These are phyloP conservation scores for Magallana gigas DNA, from an alignment of 1,140 invertebrate species.

Conservation along the genomic window DNA sequence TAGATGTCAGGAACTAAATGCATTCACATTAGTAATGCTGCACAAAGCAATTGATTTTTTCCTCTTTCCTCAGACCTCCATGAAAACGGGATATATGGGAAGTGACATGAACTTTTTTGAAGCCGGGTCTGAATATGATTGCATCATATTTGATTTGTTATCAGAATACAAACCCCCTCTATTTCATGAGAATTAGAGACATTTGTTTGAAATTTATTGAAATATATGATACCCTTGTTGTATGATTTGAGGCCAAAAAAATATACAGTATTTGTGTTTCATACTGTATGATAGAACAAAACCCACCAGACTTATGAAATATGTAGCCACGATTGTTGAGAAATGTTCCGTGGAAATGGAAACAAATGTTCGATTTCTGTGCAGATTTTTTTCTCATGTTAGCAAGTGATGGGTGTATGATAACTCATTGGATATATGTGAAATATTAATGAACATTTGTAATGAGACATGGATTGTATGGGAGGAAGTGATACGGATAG, in stretches of 20 bases:
- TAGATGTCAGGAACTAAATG: background rate
- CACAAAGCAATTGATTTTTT: conserved; percentile 24
- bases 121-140: conserved; percentile 25
- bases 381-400: background rate
- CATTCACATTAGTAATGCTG: background rate
- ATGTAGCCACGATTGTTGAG: too few relatives aligned
- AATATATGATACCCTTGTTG: conserved; percentile 11
- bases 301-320: background rate
- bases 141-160: background rate
- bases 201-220: conserved; percentile 6
- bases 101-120: conserved; percentile 32
- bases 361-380: background rate
- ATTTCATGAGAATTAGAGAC: conserved; percentile 28
- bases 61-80: background rate
- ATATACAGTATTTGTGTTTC: conserved; percentile 23
- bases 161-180: background rate
- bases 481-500: background rate
- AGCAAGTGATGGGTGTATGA: background rate
- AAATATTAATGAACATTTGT: too few relatives aligned
- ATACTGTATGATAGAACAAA: conserved; percentile 11
- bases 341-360: too few relatives aligned
- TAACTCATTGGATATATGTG: background rate
- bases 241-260: conserved; percentile 16
- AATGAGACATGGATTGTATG: background rate
- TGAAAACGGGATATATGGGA: background rate